Conservation (phyloP, 2,113 vertebrate genomes). For the Camarhynchus parvulus region DNA sequence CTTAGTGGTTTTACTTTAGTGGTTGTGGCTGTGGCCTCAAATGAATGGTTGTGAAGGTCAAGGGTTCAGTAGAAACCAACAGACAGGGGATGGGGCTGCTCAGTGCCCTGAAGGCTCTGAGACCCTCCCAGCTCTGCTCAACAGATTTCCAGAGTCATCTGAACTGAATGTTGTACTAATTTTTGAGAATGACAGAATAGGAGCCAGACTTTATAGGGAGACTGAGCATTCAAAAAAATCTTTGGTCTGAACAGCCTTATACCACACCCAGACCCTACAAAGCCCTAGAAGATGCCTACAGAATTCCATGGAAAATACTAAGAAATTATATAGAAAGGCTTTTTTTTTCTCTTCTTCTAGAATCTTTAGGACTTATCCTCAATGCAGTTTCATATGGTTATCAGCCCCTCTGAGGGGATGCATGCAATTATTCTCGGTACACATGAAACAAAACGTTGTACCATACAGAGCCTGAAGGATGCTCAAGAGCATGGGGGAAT, state of each 20-base stretch:
- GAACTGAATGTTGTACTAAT: neutral
- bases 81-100: neutral
- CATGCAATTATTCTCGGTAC: neutral
- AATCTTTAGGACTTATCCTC: neutral
- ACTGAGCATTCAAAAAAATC: neutral
- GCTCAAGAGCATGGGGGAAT: neutral
- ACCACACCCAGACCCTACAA: neutral
- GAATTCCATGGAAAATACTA: neutral
- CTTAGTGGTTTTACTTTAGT: slow-evolving; percentile 1
- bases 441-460: neutral
- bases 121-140: neutral
- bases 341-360: neutral
- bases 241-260: neutral
- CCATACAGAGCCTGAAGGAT: neutral
- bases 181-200: neutral
- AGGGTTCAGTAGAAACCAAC: neutral
- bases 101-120: neutral
- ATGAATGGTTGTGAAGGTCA: slow-evolving; percentile 35
- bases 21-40: slow-evolving; percentile 45
- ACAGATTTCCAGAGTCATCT: neutral
- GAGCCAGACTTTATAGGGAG: neutral
- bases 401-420: neutral
- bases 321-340: neutral
- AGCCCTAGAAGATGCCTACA: neutral
- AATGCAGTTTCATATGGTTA: neutral